Percentiles rank a stretch among this genome's conserved stretches.
Conservation (phyloP, 1,140 invertebrate genomes). For the Drosophila grimshawi region DNA sequence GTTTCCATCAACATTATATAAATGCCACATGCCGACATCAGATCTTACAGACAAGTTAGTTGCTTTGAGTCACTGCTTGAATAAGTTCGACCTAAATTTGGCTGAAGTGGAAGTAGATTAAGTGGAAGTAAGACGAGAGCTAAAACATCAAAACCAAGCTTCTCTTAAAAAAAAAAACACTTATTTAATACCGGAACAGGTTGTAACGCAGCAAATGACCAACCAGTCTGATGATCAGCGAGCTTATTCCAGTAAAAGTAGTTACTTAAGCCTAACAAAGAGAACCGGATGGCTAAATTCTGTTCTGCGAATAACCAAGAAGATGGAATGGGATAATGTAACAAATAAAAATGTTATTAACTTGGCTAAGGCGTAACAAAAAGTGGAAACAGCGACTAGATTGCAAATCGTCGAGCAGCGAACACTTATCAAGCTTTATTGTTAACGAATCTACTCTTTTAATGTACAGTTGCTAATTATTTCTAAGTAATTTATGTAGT, state of each 20-base stretch:
- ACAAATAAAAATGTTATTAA: background rate
- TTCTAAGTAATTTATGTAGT: slow-evolving; percentile 12
- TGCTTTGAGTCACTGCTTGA: background rate
- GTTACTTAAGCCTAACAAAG: background rate
- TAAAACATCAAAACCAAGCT: background rate
- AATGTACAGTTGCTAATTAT: slow-evolving; percentile 12
- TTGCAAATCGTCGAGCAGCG: background rate
- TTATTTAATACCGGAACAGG: background rate
- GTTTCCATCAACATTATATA: slow-evolving; percentile 8
- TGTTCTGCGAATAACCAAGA: background rate
- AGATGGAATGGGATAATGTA: slow-evolving; percentile 8
- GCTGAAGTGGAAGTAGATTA: background rate
- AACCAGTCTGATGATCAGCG: background rate
- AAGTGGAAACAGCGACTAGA: slow-evolving; percentile 5
- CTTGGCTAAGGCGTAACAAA: background rate
- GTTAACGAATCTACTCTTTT: slow-evolving; percentile 1
- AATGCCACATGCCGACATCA: background rate
- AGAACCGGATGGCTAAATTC: background rate
- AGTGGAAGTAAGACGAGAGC: background rate
- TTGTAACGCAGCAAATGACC: background rate
- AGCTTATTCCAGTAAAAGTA: slow-evolving; percentile 1
- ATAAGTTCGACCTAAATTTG: background rate
- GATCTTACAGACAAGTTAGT: background rate
- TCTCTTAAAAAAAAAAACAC: background rate
- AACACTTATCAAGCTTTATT: slow-evolving; percentile 4